These are phyloP conservation scores for Rhineura floridana DNA, from an alignment of 2,113 vertebrate species.

Conservation along the genomic window DNA sequence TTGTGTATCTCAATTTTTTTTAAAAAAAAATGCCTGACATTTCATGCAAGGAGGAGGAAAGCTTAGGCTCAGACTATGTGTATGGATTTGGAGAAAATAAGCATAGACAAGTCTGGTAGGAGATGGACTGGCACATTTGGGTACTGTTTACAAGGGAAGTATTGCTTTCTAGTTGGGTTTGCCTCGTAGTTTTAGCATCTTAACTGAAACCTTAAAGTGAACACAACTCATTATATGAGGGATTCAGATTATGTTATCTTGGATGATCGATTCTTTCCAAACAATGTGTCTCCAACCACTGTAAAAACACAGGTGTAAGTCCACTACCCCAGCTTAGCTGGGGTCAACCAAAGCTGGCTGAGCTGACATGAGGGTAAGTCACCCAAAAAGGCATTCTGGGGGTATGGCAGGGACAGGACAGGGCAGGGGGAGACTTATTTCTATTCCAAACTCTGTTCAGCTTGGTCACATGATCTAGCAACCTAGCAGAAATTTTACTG, in stretches of 20 bases:
- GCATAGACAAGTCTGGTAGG: background rate
- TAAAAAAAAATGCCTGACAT: background rate
- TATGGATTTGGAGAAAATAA: background rate
- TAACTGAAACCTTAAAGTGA: background rate
- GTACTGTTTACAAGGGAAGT: background rate
- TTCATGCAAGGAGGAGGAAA: background rate
- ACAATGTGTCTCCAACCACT: no score
- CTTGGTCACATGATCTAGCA: no score
- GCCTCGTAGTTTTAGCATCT: background rate
- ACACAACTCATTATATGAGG: background rate
- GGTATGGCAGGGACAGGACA: no score
- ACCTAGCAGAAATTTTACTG: no score
- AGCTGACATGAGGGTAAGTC: no score
- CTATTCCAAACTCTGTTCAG: no score
- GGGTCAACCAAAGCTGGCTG: no score
- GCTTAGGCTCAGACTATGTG: background rate
- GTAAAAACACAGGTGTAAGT: no score
- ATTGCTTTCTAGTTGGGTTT: background rate
- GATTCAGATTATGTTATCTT: background rate
- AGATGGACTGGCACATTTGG: background rate
- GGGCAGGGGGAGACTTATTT: no score
- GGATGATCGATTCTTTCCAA: no score
- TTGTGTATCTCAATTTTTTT: background rate
- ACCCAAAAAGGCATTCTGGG: no score
- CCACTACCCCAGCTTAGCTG: no score